phyloP scores from a whole-genome alignment of 2,888 invertebrate species.

The Alloscopus bannaensis region DNA sequence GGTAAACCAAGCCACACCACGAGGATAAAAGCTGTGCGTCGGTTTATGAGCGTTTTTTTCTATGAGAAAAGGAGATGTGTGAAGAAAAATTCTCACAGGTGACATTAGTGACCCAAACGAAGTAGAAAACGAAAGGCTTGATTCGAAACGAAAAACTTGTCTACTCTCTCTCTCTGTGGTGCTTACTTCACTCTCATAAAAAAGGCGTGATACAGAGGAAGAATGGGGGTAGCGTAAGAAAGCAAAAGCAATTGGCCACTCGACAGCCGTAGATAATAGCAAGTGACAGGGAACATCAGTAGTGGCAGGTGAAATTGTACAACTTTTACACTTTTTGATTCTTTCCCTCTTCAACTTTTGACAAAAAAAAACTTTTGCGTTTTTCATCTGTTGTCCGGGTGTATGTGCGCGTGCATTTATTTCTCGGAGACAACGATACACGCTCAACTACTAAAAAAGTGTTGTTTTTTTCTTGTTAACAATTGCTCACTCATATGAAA shows the following conservation, averaged over 20 bases:
- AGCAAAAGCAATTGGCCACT: slow-evolving; percentile 57
- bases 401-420: too few species aligned
- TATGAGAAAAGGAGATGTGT: too few species aligned
- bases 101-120: slow-evolving; percentile 64
- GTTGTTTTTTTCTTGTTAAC: background rate
- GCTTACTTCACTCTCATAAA: too few species aligned
- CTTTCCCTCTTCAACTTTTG: slow-evolving; percentile 52
- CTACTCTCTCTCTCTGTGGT: too few species aligned
- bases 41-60: background rate
- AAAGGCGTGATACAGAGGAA: too few species aligned
- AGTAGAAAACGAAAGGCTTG: slow-evolving; percentile 46
- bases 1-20: slow-evolving; percentile 21
- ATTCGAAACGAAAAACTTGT: slow-evolving; percentile 32
- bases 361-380: too few species aligned
- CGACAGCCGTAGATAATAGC: slow-evolving; percentile 64
- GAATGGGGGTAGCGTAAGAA: slow-evolving; percentile 20
- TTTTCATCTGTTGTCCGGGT: slow-evolving; percentile 8
- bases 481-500: too few species aligned
- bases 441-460: slow-evolving; percentile 3
- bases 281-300: slow-evolving; percentile 63
- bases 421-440: background rate
- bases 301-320: slow-evolving; percentile 58
- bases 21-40: slow-evolving; percentile 6
- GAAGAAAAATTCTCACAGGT: slow-evolving; percentile 58
- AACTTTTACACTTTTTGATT: slow-evolving; percentile 62